phyloP scores from a whole-genome alignment of 2,113 vertebrate genomes.

The Meriones unguiculatus region DNA sequence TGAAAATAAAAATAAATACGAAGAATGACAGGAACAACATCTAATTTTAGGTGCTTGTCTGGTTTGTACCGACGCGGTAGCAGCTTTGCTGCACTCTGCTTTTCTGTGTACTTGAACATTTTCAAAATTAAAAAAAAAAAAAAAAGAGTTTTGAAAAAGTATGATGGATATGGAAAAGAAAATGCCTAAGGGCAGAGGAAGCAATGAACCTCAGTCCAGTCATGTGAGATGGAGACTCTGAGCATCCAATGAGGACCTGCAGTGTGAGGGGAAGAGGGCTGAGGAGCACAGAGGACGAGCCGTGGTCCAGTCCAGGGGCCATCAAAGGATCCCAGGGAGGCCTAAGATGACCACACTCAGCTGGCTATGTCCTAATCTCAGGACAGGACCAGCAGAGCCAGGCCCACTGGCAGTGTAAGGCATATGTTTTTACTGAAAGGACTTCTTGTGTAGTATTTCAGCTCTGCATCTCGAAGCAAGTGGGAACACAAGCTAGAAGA shows the following conservation, averaged over 20 bases:
- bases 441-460: background rate
- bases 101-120: background rate
- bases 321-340: too few relatives aligned
- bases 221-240: fast-evolving
- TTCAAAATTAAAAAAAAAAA: background rate
- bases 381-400: background rate
- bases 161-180: background rate
- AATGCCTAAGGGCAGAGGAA: background rate
- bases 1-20: background rate
- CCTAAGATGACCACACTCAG: background rate
- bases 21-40: background rate
- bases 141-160: background rate
- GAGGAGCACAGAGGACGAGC: background rate
- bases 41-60: background rate
- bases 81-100: background rate
- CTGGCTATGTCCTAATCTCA: background rate
- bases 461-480: background rate
- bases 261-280: fast-evolving
- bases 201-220: fast-evolving
- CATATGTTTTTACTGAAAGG: background rate
- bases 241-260: background rate
- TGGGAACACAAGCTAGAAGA: background rate
- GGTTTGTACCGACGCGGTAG: background rate
- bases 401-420: background rate
- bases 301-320: background rate